Conservation (phyloP, 2,888 invertebrate genomes). For the Papilio demoleus region DNA sequence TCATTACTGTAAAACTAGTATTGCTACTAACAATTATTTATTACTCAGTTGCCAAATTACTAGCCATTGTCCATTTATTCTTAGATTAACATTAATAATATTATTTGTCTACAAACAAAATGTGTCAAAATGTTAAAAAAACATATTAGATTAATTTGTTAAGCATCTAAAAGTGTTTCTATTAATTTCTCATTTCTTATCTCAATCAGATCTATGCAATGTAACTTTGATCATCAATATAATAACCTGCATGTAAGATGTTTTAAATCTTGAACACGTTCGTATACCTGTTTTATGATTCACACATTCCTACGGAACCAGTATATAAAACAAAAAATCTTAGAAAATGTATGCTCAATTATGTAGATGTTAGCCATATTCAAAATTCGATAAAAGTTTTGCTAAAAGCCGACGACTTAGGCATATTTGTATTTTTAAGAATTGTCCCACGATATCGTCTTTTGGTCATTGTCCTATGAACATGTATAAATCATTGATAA, state of each 20-base stretch:
- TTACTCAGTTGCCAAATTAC: background rate
- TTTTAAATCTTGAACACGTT: constrained; percentile 16
- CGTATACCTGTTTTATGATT: constrained; percentile 27
- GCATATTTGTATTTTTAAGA: background rate
- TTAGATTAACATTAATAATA: background rate
- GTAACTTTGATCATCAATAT: background rate
- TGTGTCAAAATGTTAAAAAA: background rate
- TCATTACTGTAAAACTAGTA: background rate
- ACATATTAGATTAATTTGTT: background rate
- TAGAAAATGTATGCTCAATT: background rate
- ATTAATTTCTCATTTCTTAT: background rate
- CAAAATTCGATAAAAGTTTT: background rate
- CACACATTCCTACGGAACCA: constrained; percentile 22
- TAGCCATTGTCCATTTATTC: background rate
- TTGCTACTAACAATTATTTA: background rate
- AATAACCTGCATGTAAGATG: constrained; percentile 11
- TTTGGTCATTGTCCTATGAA: constrained; percentile 12
- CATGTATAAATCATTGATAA: constrained; percentile 7
- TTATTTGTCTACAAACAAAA: background rate
- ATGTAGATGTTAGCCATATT: constrained; percentile 1
- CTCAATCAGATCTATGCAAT: background rate
- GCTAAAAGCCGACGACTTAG: background rate
- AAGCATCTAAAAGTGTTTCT: background rate
- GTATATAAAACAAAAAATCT: constrained; percentile 10
- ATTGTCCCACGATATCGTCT: background rate